These are phyloP conservation scores for Dicrurus megarhynchus DNA, from an alignment of 2,113 vertebrate species.

Conservation along the genomic window DNA sequence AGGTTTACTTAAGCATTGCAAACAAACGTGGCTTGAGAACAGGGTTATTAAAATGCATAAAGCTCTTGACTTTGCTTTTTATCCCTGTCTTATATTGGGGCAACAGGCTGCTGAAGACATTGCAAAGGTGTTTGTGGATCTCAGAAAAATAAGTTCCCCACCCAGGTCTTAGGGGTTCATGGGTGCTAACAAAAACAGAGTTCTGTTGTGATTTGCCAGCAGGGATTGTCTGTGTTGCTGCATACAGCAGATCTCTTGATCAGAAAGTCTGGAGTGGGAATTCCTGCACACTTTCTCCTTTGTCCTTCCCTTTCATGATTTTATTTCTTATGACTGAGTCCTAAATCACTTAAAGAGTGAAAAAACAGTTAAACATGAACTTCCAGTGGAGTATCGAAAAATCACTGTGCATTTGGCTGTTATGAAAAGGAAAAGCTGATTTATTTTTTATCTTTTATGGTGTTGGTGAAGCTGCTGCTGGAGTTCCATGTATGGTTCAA, in stretches of 20 bases:
- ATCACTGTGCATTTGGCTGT: not conserved
- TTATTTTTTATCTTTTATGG: not conserved
- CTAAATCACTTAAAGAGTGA: not conserved
- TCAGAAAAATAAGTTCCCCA: not conserved
- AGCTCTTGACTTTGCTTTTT: not conserved
- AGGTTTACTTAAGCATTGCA: not conserved
- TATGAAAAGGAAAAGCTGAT: not conserved
- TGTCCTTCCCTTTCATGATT: not conserved
- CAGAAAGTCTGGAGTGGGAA: not conserved
- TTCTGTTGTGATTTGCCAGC: not conserved
- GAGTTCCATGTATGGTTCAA: not conserved
- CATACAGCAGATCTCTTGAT: not conserved
- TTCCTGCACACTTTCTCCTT: not conserved
- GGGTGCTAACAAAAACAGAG: not conserved
- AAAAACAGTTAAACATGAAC: not conserved
- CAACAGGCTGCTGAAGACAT: not conserved
- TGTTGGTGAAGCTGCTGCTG: not conserved
- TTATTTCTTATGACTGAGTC: not conserved
- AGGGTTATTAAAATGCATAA: not conserved
- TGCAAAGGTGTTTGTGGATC: not conserved
- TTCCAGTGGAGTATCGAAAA: not conserved
- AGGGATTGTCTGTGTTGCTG: not conserved
- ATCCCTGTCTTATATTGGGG: not conserved
- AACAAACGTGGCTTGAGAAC: not conserved
- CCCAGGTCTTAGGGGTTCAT: rapidly evolving